These are phyloP conservation scores for Atta colombica DNA, from an alignment of 1,140 invertebrate species.

Conservation along the genomic window DNA sequence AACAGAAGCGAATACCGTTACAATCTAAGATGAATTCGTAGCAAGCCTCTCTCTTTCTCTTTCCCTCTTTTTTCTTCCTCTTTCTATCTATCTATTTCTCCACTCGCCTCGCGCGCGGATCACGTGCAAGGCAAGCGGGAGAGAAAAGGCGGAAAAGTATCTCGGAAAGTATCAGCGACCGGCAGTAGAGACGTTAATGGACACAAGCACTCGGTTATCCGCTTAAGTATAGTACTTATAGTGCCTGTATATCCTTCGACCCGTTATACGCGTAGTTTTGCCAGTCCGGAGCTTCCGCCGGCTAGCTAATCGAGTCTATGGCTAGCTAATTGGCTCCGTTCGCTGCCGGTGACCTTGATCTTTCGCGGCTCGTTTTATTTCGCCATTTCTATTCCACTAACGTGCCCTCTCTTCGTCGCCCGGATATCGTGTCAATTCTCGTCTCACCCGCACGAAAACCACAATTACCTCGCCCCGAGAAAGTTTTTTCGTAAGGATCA, in stretches of 20 bases:
- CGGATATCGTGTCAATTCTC: constrained; percentile 57
- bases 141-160: constrained; percentile 60
- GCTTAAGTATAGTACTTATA: constrained; percentile 64
- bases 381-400: constrained; percentile 49
- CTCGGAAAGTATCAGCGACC: constrained; percentile 57
- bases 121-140: constrained; percentile 38
- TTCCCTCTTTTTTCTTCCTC: not conserved
- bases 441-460: constrained; percentile 35
- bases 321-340: constrained; percentile 56
- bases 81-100: constrained; percentile 22
- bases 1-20: constrained; percentile 51
- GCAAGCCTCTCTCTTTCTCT: not conserved
- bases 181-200: constrained; percentile 60
- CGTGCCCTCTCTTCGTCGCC: constrained; percentile 46
- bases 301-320: constrained; percentile 63
- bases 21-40: constrained; percentile 45
- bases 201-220: constrained; percentile 56
- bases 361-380: constrained; percentile 55
- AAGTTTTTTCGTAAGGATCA: constrained; percentile 12
- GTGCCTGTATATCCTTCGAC: constrained; percentile 54
- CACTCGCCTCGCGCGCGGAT: not conserved
- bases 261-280: constrained; percentile 54
- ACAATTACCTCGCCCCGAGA: constrained; percentile 28
- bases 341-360: constrained; percentile 56
- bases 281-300: constrained; percentile 59